phyloP scores from a whole-genome alignment of 1,140 invertebrate genomes.

The Saxidomus purpurata region DNA sequence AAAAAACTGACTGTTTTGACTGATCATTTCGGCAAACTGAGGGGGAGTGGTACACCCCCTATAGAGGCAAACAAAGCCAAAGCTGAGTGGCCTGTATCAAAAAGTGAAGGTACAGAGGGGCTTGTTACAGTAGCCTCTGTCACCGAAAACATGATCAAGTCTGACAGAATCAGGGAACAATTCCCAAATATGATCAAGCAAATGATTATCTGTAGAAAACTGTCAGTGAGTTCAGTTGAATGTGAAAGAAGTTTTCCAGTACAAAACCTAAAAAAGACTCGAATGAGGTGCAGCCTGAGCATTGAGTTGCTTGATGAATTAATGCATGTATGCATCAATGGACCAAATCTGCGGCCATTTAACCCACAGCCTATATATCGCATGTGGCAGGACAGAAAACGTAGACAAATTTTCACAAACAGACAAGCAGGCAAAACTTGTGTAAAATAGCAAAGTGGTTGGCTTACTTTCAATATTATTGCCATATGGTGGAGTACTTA shows the following conservation, averaged over 20 bases:
- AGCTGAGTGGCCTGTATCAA: neutral
- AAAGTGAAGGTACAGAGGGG: neutral
- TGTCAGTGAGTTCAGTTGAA: slow-evolving; percentile 39
- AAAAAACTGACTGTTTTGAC: slow-evolving; percentile 45
- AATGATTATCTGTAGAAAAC: slow-evolving; percentile 10
- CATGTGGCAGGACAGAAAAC: neutral
- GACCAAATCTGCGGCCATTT: neutral
- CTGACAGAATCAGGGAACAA: neutral
- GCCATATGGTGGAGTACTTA: too few relatives aligned
- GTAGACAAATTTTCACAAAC: neutral
- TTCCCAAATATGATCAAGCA: slow-evolving; percentile 31
- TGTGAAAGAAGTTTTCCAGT: slow-evolving; percentile 21
- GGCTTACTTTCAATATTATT: too few relatives aligned
- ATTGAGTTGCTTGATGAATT: neutral
- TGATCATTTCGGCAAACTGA: neutral
- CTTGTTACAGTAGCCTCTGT: neutral
- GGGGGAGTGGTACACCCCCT: neutral
- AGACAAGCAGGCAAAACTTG: too few relatives aligned
- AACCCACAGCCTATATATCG: slow-evolving; percentile 18
- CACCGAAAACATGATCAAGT: neutral
- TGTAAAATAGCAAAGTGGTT: too few relatives aligned
- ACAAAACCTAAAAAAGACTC: slow-evolving; percentile 1
- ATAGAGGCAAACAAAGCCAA: neutral
- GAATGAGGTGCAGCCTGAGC: too few relatives aligned
- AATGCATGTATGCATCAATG: slow-evolving; percentile 12